These are phyloP conservation scores for Actinostola sp. DNA, from an alignment of 92 coral and sea anemone species.

Conservation along the genomic window DNA sequence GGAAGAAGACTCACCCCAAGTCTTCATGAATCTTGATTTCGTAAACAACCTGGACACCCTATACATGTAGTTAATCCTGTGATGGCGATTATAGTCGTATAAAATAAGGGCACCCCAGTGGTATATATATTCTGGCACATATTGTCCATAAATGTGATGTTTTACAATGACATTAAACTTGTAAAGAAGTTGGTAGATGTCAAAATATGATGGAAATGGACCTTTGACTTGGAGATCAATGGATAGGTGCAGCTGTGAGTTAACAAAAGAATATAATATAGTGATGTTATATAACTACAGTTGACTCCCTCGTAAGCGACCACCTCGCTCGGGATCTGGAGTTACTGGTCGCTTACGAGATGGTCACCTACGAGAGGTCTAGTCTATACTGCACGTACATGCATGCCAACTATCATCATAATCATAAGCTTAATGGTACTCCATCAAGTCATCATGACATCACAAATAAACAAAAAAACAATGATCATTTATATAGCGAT, in stretches of 20 bases:
- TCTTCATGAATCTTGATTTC: constrained; percentile 66
- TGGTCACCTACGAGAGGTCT: too few relatives aligned
- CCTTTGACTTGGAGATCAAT: constrained; percentile 60
- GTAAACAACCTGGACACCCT: neutral
- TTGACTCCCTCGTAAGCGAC: too few relatives aligned
- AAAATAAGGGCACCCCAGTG: constrained; percentile 82
- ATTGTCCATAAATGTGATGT: constrained; percentile 63
- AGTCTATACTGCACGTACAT: too few relatives aligned
- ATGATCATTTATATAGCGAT: too few relatives aligned
- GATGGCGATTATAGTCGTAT: constrained; percentile 72
- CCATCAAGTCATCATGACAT: too few relatives aligned
- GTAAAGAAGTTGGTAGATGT: constrained; percentile 68
- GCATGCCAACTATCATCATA: too few relatives aligned
- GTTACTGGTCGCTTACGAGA: too few relatives aligned
- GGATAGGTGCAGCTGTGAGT: constrained; percentile 65
- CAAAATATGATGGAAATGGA: constrained; percentile 59
- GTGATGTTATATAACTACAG: neutral
- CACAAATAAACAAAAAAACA: too few relatives aligned
- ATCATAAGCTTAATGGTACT: too few relatives aligned
- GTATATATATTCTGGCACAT: constrained; percentile 79
- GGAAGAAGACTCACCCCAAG: constrained; percentile 85
- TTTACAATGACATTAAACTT: constrained; percentile 67
- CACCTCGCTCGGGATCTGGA: too few relatives aligned
- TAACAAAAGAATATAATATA: neutral
- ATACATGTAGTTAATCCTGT: neutral